Base-by-base conservation (phyloP, 2,797 vertebrate species). In the Gastrophryne carolinensis region DNA sequence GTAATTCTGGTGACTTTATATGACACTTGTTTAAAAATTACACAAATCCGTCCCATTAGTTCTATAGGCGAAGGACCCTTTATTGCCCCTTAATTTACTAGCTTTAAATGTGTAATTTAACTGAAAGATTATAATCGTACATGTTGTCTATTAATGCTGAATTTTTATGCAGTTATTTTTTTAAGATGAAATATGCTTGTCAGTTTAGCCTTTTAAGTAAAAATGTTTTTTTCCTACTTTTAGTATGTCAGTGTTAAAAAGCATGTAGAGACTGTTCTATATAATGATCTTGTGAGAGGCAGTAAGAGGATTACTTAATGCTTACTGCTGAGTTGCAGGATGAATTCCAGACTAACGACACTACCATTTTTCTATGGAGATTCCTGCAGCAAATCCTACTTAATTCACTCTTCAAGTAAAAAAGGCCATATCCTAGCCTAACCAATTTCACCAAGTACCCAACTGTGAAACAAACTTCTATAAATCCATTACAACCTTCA, bases 401-500 rank as follows among this genome's bases (percentile, higher is more conserved):
- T 75, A 75, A 77, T 50, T 73, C 65, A 76, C 17, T 52, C 53
- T 61, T 66, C 24, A 13, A 74, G 29, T 75, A 37, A 73, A 84
- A 81, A 76, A 60, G 76, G 30, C 41, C 23, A 65, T 37, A 70
- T 64, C 37, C 35, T 60, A 41, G n/a, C 23, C 68, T 47, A 41
- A 35, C 49, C 58, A 54, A 64, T 58, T 44, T 62, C 52, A 68
- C 26, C 56, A 19, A 66, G 50, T 7, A 60, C n/a, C 72, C 52
- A 30, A 44, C 78, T 65, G 73, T 41, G 78, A 79, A 63, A 49
- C 53, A 71, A 79, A 64, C 35, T 56, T 69, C 32, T 27, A 56
- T 32, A 70, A 75, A 75, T 72, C 72, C 39, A 29, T 47, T 75
- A 68, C 35, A 10, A 50, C 44, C 35, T 30, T 23, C 27, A 52